Conservation (phyloP, 2,113 vertebrate genomes). For the Riparia riparia region DNA sequence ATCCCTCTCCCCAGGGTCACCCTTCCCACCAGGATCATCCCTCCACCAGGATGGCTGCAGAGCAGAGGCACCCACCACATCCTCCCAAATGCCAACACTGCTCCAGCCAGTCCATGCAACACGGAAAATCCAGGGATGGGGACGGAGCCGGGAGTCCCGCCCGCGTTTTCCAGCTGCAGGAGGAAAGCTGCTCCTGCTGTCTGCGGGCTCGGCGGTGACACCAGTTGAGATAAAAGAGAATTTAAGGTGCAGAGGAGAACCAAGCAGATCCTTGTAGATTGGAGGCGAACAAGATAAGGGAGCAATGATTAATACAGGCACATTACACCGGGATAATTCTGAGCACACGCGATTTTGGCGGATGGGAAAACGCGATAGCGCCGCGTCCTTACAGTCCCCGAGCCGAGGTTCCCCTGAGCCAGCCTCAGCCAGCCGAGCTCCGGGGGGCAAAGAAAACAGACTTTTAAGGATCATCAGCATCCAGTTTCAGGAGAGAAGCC, state of each 20-base stretch:
- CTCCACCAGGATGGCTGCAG: accelerated
- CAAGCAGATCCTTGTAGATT: conserved; percentile 24
- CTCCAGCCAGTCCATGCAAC: not conserved
- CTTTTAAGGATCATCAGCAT: not conserved
- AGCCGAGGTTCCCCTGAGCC: not conserved
- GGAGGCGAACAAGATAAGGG: conserved; percentile 26
- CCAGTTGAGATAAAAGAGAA: conserved; percentile 11
- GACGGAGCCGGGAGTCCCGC: not conserved
- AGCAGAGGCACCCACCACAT: not conserved
- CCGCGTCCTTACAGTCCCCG: not conserved
- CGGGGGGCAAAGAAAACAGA: conserved; percentile 47
- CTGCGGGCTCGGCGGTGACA: not conserved
- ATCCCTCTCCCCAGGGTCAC: not conserved
- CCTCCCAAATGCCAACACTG: accelerated
- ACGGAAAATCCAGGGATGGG: not conserved
- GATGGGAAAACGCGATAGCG: conserved; percentile 3
- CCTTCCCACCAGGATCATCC: accelerated
- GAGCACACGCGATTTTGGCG: conserved; percentile 21
- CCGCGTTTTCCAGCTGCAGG: not conserved
- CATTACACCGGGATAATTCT: conserved; percentile 36
- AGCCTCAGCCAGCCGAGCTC: not conserved
- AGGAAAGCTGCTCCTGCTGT: not conserved
- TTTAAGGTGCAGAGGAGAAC: conserved; percentile 23
- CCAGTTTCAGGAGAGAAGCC: not conserved
- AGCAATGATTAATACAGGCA: conserved; percentile 15